Conservation (phyloP, 2,113 vertebrate species). For the Catharus fuscescens region DNA sequence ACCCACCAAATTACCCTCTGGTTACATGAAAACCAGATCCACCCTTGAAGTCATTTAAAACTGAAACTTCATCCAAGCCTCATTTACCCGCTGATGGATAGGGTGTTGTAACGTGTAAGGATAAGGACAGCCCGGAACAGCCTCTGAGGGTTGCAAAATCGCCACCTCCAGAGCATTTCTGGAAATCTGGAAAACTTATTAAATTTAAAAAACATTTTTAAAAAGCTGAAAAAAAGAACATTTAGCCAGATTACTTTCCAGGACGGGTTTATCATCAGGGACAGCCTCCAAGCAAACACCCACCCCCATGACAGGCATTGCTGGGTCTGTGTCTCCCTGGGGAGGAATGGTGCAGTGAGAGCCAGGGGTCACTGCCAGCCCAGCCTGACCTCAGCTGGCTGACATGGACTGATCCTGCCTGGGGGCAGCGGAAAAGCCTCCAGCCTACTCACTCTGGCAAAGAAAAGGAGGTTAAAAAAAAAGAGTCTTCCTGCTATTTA, state of each 20-base stretch:
- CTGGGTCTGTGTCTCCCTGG: background rate
- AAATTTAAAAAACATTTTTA: too few relatives aligned
- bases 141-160: constrained; percentile 10
- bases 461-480: background rate
- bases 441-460: background rate
- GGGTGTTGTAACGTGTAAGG: background rate
- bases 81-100: background rate
- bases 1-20: constrained; percentile 5
- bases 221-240: background rate
- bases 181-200: background rate
- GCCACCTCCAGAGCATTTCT: background rate
- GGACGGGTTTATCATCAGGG: background rate
- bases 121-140: background rate
- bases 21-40: constrained; percentile 35
- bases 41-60: constrained; percentile 12
- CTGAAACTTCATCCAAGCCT: background rate
- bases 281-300: background rate
- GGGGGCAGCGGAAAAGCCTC: background rate
- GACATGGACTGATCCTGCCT: background rate
- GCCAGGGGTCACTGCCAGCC: background rate
- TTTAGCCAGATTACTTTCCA: background rate
- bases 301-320: background rate
- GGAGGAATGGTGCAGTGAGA: background rate
- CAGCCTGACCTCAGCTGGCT: background rate
- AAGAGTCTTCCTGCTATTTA: background rate